Conservation (phyloP, 2,888 invertebrate genomes). For the Pristionchus mayeri region DNA sequence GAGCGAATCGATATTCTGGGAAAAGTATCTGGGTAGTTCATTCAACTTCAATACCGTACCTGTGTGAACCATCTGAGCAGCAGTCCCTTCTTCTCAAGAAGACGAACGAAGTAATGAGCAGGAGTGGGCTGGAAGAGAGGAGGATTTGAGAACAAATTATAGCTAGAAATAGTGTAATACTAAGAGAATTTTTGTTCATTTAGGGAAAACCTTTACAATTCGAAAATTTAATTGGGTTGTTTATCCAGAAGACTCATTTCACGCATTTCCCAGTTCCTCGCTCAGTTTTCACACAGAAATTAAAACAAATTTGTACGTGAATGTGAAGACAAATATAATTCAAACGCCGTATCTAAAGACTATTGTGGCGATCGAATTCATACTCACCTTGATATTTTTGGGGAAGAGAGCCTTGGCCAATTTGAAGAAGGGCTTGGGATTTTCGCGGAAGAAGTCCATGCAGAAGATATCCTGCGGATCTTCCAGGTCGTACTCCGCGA, state of each 20-base stretch:
- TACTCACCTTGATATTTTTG: constrained; percentile 82
- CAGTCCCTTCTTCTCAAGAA: constrained; percentile 87
- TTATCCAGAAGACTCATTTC: too few relatives aligned
- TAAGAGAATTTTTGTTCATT: too few relatives aligned
- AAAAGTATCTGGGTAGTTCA: not conserved
- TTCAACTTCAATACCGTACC: constrained; percentile 67
- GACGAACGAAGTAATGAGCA: constrained; percentile 82
- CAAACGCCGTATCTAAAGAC: too few relatives aligned
- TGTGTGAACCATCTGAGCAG: constrained; percentile 80
- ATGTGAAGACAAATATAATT: too few relatives aligned
- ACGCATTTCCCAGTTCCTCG: too few relatives aligned
- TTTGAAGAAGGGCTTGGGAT: constrained; percentile 93
- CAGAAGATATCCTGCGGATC: constrained; percentile 94
- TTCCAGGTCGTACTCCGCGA: constrained; percentile 91
- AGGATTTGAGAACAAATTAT: too few relatives aligned
- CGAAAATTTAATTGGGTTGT: not conserved
- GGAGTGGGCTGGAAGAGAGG: constrained; percentile 87
- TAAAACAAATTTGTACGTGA: too few relatives aligned
- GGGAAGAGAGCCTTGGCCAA: constrained; percentile 92
- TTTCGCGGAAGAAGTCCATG: constrained; percentile 86
- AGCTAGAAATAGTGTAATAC: too few relatives aligned
- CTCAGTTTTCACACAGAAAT: too few relatives aligned
- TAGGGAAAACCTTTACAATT: too few relatives aligned
- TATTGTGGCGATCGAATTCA: too few relatives aligned
- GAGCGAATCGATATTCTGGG: constrained; percentile 92